A percentile compares a stretch with the other conserved stretches of the same genome.
phyloP scores from a whole-genome alignment of 2,797 vertebrate genomes.

The Argentina silus region DNA sequence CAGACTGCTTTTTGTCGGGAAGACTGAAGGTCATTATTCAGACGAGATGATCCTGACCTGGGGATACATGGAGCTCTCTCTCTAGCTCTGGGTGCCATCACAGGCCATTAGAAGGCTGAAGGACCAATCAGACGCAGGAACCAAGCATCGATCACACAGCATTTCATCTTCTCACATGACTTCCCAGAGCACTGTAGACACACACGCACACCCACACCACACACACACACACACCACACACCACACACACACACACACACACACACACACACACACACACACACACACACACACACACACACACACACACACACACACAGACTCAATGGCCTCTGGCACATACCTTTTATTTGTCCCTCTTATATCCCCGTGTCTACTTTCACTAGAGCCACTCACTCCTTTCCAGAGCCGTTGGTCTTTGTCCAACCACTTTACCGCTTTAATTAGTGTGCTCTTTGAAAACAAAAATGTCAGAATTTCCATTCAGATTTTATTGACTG shows the following conservation, averaged over 20 bases:
- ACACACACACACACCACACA: conserved; percentile 31
- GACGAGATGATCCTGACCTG: conserved; percentile 36
- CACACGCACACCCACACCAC: too few species aligned
- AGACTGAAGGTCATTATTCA: conserved; percentile 62
- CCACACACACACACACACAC: too few species aligned
- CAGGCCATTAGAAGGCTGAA: conserved; percentile 31
- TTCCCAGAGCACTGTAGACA: conserved; percentile 40
- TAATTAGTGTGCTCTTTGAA: background rate
- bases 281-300: conserved; percentile 18
- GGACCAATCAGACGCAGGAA: conserved; percentile 63
- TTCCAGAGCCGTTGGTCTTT: conserved; percentile 27
- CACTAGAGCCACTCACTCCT: conserved; percentile 46
- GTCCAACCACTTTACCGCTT: conserved; percentile 31
- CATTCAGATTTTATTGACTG: conserved; percentile 41
- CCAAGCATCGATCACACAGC: conserved; percentile 65
- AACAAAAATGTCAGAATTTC: conserved; percentile 42
- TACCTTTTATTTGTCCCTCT: conserved; percentile 46
- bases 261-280: conserved; percentile 1
- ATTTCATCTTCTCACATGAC: conserved; percentile 72
- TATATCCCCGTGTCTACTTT: conserved; percentile 35
- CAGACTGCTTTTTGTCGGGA: conserved; percentile 53
- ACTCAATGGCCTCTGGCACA: conserved; percentile 46
- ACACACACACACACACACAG: conserved; percentile 15
- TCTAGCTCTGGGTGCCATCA: conserved; percentile 49
- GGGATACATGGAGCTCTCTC: conserved; percentile 37